Evolutionary conservation across 2,113 vertebrate genomes (phyloP).

Genomic region (Hystrix cristata): DNA sequence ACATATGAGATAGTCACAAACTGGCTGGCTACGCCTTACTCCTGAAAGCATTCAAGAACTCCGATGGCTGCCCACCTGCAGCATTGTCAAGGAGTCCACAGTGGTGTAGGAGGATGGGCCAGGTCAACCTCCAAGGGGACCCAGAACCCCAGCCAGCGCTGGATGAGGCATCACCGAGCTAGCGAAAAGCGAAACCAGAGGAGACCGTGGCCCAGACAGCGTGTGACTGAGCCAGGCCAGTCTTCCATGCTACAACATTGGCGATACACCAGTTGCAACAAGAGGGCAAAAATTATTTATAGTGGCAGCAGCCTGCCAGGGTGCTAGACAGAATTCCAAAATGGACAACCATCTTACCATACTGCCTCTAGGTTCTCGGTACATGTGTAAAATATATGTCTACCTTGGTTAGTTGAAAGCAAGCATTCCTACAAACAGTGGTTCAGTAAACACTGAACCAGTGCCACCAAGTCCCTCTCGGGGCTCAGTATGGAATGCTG

Average conservation of each 20-base stretch:
- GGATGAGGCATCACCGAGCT: neutral
- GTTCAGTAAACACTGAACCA: neutral
- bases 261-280: neutral
- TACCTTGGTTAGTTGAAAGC: neutral
- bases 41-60: neutral
- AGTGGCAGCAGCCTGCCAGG: neutral
- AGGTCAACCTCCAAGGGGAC: neutral
- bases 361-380: neutral
- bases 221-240: neutral
- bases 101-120: neutral
- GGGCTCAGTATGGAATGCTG: fast-evolving
- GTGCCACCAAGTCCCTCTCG: neutral
- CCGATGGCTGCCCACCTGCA: neutral
- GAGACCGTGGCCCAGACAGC: neutral
- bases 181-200: neutral
- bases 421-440: neutral
- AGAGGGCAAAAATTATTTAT: neutral
- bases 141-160: neutral
- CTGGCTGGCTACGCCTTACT: neutral
- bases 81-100: neutral
- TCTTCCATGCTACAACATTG: neutral
- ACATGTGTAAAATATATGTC: neutral
- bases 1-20: neutral
- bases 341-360: neutral
- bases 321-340: neutral